A percentile compares a stretch with the other conserved stretches of the same genome.
Evolutionary conservation across 2,113 vertebrate genomes (phyloP).

Genomic region (Telmatochromis brichardi): DNA sequence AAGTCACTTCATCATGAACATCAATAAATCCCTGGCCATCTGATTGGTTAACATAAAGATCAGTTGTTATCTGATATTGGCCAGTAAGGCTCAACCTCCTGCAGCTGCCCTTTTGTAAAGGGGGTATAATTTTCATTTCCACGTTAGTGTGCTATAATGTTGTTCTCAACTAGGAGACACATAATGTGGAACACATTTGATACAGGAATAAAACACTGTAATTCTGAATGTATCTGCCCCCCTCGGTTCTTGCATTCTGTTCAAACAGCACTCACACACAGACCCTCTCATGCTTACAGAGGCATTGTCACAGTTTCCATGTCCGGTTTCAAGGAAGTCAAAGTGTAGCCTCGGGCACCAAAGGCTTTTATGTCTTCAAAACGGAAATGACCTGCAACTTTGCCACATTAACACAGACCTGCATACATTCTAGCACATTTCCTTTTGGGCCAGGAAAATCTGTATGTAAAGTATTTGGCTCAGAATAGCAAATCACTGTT

Average conservation of each 20-base stretch:
- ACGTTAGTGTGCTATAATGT: not conserved
- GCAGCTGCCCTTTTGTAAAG: not conserved
- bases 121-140: not conserved
- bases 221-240: not conserved
- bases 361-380: constrained; percentile 24
- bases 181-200: not conserved
- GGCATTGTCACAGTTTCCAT: constrained; percentile 55
- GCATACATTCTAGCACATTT: constrained; percentile 6
- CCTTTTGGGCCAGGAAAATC: not conserved
- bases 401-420: constrained; percentile 24
- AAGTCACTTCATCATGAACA: not conserved
- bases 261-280: not conserved
- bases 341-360: constrained; percentile 32
- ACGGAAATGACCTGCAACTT: constrained; percentile 54
- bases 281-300: not conserved
- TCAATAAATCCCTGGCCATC: not conserved
- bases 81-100: not conserved
- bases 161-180: not conserved
- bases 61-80: not conserved
- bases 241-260: not conserved
- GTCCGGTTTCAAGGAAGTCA: constrained; percentile 25
- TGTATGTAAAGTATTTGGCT: not conserved
- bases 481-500: not conserved
- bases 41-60: not conserved
- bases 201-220: not conserved